phyloP scores from a whole-genome alignment of 2,797 vertebrate genomes.

The Gymnothorax reevesii region DNA sequence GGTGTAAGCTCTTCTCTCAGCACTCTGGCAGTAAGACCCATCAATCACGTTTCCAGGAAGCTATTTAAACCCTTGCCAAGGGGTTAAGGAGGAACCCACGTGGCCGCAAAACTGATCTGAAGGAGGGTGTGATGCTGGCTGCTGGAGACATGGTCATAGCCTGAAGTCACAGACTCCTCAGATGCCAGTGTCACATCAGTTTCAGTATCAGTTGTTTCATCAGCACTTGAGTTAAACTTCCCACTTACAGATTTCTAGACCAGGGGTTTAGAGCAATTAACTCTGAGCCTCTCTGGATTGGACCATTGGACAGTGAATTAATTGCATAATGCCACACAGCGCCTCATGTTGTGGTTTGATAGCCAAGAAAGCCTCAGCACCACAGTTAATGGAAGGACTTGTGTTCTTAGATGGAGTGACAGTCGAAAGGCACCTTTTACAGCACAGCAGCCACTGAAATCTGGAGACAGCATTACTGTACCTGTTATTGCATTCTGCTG shows the following conservation, averaged over 20 bases:
- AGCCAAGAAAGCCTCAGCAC: not conserved
- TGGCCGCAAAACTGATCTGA: not conserved
- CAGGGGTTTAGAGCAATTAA: not conserved
- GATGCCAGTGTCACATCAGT: not conserved
- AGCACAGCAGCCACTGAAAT: not conserved
- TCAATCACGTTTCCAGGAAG: slow-evolving; percentile 7
- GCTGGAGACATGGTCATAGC: not conserved
- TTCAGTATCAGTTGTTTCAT: not conserved
- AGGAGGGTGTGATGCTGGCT: not conserved
- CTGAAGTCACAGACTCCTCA: not conserved
- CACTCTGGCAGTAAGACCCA: not conserved
- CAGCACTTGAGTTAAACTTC: not conserved
- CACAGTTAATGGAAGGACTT: not conserved
- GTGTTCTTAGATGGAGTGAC: not conserved
- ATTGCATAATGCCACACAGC: not conserved
- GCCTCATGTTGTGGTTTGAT: not conserved
- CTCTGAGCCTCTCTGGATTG: not conserved
- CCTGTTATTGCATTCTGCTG: slow-evolving; percentile 31
- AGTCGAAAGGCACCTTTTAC: not conserved
- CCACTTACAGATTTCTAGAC: not conserved
- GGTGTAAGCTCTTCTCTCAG: not conserved
- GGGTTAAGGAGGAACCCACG: not conserved
- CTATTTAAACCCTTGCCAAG: not conserved
- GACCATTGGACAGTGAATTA: not conserved
- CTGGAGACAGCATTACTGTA: not conserved